Conservation (phyloP, 2,888 invertebrate species). For the Temnothorax rugatulus region DNA sequence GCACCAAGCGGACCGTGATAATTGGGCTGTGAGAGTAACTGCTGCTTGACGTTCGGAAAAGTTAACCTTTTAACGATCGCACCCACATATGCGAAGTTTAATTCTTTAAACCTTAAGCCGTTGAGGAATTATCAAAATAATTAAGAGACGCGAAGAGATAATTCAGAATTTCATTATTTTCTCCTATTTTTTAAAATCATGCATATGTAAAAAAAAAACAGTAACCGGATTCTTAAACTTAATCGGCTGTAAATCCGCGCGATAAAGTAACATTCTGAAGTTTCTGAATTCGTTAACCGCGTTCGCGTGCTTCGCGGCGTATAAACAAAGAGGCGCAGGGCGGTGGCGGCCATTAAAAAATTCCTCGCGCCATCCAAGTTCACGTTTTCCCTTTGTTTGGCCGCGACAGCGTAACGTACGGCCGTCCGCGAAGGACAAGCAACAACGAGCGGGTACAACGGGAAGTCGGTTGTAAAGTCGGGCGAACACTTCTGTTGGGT, state of each 20-base stretch:
- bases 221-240: background rate
- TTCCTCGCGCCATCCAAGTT: conserved; percentile 43
- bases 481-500: conserved; percentile 59
- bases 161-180: background rate
- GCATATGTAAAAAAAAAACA: background rate
- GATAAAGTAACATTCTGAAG: conserved; percentile 1
- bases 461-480: conserved; percentile 76
- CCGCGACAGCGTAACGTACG: conserved; percentile 49
- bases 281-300: conserved; percentile 20
- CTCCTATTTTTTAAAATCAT: background rate
- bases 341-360: conserved; percentile 29
- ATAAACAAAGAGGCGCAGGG: conserved; percentile 8
- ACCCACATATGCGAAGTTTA: background rate
- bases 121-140: background rate
- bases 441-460: conserved; percentile 56
- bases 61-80: background rate
- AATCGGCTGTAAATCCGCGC: background rate
- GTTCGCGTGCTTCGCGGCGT: conserved; percentile 24
- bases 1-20: conserved; percentile 12
- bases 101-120: background rate
- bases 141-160: too few relatives aligned
- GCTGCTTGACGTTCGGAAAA: conserved; percentile 5
- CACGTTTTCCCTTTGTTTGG: conserved; percentile 37
- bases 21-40: conserved; percentile 20
- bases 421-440: conserved; percentile 44